Conservation (phyloP, 1,140 invertebrate species). For the Drosophila bifasciata region DNA sequence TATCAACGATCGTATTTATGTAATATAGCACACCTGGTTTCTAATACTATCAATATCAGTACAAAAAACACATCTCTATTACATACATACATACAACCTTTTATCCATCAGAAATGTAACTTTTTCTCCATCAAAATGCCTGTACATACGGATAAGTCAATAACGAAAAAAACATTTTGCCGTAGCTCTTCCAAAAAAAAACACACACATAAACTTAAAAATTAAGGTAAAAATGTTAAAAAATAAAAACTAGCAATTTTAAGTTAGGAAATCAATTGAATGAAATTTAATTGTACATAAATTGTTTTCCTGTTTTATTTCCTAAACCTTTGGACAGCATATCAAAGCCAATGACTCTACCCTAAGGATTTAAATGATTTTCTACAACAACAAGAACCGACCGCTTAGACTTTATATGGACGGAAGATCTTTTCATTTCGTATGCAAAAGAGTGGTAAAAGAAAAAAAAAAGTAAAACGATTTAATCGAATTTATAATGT, state of each 20-base stretch:
- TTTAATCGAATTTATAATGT: constrained; percentile 83
- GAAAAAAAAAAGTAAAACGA: constrained; percentile 49
- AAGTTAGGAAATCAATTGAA: constrained; percentile 41
- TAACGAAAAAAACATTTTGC: constrained; percentile 59
- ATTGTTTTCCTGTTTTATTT: constrained; percentile 43
- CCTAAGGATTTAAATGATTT: constrained; percentile 55
- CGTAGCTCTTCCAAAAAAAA: constrained; percentile 67
- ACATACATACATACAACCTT: constrained; percentile 22
- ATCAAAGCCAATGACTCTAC: constrained; percentile 62
- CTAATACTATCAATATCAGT: constrained; percentile 80
- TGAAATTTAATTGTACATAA: constrained; percentile 53
- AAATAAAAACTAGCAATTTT: constrained; percentile 11
- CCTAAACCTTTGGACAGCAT: constrained; percentile 58
- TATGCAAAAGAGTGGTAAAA: constrained; percentile 46
- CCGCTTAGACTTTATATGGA: constrained; percentile 26
- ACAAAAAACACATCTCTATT: constrained; percentile 58
- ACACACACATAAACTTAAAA: constrained; percentile 10
- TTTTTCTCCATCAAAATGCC: constrained; percentile 42
- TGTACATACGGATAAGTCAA: constrained; percentile 74
- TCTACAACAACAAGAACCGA: constrained; percentile 37
- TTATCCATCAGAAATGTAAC: constrained; percentile 47
- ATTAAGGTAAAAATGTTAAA: constrained; percentile 33
- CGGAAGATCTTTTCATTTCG: constrained; percentile 38
- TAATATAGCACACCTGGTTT: constrained; percentile 81
- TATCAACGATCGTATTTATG: constrained; percentile 72